Evolutionary conservation across 1,140 invertebrate genomes (phyloP), one percentile per base, ranked within the genome.

Genomic region (Lordiphosa mommai): DNA sequence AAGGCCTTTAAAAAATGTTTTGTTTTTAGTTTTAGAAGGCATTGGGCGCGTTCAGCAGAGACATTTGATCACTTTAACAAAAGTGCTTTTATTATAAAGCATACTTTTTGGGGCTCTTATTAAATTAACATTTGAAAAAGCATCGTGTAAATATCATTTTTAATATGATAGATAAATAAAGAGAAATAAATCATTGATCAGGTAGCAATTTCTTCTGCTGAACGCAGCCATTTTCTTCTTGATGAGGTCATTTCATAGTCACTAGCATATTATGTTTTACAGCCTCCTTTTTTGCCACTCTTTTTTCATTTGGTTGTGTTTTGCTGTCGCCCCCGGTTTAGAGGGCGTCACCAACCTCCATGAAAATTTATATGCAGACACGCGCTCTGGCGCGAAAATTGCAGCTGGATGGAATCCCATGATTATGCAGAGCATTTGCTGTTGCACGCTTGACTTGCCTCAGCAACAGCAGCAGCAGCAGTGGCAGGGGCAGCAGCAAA

Each of bases 361-460:
- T 17, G 48, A 43, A 66, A 82, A 82, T 82, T 84, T 55, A 82
- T 84, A 84, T 82, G 76, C 77, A 82, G 72, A 84, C 71, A 63
- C 66, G 77, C 67, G 58, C 77, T 71, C 71, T 76, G 77, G 66
- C 77, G 72, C 77, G 72, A 77, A 72, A 84, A 76, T 77, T 69
- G 77, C 77, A 84, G 77, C 77, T 84, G 77, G 64, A 41, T 77
- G 72, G 65, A 84, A 84, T 84, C 77, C 77, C 77, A 84, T 77
- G 77, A 84, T 84, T 84, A 84, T 84, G 68, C 77, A 77, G 68
- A 59, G 64, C 72, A 70, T 72, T 77, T 72, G 57, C 65, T 38
- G 58, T 13, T 69, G 51, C 46, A 51, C 47, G 47, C 58, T 50
- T 57, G 51, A 64, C 50, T 70, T 70, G 68, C 49, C 66, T 12